These are phyloP conservation scores for Berghia stephanieae DNA, from an alignment of 1,140 invertebrate genomes.

Conservation along the genomic window DNA sequence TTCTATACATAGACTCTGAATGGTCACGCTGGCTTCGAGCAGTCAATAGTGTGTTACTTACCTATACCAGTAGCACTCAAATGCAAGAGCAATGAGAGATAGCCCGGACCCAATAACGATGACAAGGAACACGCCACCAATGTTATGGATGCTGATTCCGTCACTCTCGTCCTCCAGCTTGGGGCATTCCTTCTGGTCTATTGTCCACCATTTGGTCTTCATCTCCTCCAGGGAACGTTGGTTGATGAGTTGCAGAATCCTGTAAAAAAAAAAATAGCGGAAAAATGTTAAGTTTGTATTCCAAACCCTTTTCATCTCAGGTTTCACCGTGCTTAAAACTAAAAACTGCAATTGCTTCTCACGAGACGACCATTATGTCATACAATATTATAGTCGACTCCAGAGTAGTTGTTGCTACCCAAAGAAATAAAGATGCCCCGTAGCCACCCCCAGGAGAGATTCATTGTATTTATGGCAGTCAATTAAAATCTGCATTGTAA, in stretches of 20 bases:
- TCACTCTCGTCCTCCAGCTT: constrained; percentile 91
- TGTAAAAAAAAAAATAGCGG: constrained; percentile 60
- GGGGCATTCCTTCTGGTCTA: constrained; percentile 84
- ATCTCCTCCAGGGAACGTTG: constrained; percentile 89
- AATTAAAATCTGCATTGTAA: no score
- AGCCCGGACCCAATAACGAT: constrained; percentile 59
- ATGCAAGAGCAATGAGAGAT: constrained; percentile 86
- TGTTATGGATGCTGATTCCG: constrained; percentile 96
- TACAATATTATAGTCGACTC: no score
- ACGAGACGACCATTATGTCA: no score
- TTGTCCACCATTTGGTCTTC: constrained; percentile 96
- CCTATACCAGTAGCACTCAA: constrained; percentile 83
- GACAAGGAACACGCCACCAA: constrained; percentile 91
- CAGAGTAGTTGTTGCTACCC: no score
- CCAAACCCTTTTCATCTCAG: background rate
- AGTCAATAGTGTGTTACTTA: constrained; percentile 18
- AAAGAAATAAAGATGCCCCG: no score
- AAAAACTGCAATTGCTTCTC: no score
- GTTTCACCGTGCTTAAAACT: background rate
- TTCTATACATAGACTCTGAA: no score
- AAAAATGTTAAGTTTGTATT: background rate
- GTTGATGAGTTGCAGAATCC: constrained; percentile 91
- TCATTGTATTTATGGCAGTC: no score
- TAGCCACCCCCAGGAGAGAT: no score
- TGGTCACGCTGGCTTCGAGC: no score